Base-by-base conservation (phyloP, 1,140 invertebrate genomes). In the Lithobius niger region DNA sequence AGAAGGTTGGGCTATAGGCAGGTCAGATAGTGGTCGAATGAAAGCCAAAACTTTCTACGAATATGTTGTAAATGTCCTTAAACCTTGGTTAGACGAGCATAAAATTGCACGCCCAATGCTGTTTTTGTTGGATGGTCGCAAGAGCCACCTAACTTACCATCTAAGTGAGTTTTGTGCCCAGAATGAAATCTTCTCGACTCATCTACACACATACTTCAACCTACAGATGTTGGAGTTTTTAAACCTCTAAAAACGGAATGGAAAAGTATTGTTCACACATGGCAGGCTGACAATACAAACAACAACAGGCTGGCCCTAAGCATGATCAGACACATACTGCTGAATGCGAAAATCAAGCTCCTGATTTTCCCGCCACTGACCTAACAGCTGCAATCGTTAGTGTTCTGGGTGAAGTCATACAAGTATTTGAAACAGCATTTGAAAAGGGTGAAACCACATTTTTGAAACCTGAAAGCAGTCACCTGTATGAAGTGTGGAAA, bases 191-290 rank as follows among this genome's bases (percentile, higher is more conserved):
- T 49, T 0, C 19, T 60, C 4, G 6, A 57, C 10, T 21, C 49
- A 10, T 40, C 51, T 19, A 60, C 59, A n/a, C 42, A 55, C 10
- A 48, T 60, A 16, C 27, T 60, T 1, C 56, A 60, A 45, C 50
- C 59, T 10, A 15, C 26, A 1, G 56, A 60, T 50, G 56, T 60
- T 16, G 16, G n/a, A 25, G 27, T 58, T 1, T 60, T 60, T 36
- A 22, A 42, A 45, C 56, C 59, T 0, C 1, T 60, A 10, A 60
- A 57, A 28, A 22, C 18, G 16, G 18, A 21, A 18, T 59, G 58
- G 58, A 48, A 48, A 42, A 27, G 24, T 2, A n/a, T 3, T 16
- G 42, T 58, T 0, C 25, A 26, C 3, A 2, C 40, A 42, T 58
- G 28, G 27, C 27, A 36, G 18, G 10, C 2, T 47, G 26, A 24